Base-by-base conservation (phyloP, 2,113 vertebrate genomes). In the Callipepla californica region DNA sequence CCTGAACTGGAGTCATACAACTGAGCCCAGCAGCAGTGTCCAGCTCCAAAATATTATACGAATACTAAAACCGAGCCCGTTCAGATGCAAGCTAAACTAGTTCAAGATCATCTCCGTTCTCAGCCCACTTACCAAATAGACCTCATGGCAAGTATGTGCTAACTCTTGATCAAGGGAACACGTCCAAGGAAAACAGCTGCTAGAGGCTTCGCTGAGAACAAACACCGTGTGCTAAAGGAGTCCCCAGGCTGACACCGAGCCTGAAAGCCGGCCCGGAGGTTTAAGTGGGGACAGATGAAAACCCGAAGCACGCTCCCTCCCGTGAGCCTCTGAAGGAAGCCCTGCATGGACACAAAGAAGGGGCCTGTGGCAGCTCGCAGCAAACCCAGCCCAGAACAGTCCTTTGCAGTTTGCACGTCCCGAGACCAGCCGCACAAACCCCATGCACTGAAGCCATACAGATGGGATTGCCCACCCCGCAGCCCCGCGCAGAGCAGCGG, bases 101-200 rank as follows among this genome's bases (percentile, higher is more conserved):
- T 53, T 80, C 66, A 93, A 93, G 96, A 92, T 95, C 87, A 95
- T 74, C 82, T 76, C 85, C 88, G 65, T n/a, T 89, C 89, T 83
- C 85, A 90, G 38, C 75, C 45, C 47, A 1, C 85, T 93, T 80
- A 96, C 91, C 91, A 89, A 85, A 89, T 23, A 89, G 84, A 92
- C 94, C 96, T 87, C 38, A 8, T 89, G 90, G 93, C 80, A 82
- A 96, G 89, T 94, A 95, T 92, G 93, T 95, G 94, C 91, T 94
- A 91, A 94, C 93, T 94, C 94, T 94, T 91, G 82, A 94, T 85
- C 87, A 85, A 72, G 95, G 94, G 96, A 96, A 95, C 32, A 4
- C 69, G 44, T 96, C 96, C 96, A 96, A 96, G 87, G 77, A 85
- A 85, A 96, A 91, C 87, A 95, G 96, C 95, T 96, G 96, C 94